Evolutionary conservation across 2,113 vertebrate genomes (phyloP).

Genomic region (Pterocles orientalis): DNA sequence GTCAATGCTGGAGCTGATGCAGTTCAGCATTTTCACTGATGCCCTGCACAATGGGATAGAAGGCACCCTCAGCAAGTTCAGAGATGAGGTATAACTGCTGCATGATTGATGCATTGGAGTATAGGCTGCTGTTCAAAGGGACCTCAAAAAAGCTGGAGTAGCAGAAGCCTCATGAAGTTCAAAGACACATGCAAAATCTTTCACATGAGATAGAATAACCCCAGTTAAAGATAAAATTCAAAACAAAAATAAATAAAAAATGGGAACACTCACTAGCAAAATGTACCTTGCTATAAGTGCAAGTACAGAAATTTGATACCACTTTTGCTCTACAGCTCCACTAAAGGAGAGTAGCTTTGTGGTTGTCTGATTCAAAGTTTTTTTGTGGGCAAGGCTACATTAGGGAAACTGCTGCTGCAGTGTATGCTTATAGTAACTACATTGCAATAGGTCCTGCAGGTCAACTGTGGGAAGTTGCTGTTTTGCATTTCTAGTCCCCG

Average conservation of each 20-base stretch:
- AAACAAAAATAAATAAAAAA: not conserved
- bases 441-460: not conserved
- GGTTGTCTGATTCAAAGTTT: not conserved
- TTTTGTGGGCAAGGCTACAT: too few species aligned
- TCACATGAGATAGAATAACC: not conserved
- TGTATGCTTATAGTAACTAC: not conserved
- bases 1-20: not conserved
- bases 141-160: not conserved
- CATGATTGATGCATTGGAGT: not conserved
- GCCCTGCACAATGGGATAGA: not conserved
- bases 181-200: not conserved
- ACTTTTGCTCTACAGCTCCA: not conserved
- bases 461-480: not conserved
- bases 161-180: not conserved
- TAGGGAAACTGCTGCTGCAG: not conserved
- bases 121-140: not conserved
- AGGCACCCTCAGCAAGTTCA: not conserved
- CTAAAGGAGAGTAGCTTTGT: not conserved
- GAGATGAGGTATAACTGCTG: not conserved
- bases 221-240: not conserved
- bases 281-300: not conserved
- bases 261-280: not conserved
- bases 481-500: not conserved
- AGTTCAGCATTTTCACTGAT: not conserved
- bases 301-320: not conserved